A percentile compares a stretch with the other conserved stretches of the same genome.
These are phyloP conservation scores for Tragelaphus scriptus DNA, from an alignment of 2,113 vertebrate genomes.

Conservation along the genomic window DNA sequence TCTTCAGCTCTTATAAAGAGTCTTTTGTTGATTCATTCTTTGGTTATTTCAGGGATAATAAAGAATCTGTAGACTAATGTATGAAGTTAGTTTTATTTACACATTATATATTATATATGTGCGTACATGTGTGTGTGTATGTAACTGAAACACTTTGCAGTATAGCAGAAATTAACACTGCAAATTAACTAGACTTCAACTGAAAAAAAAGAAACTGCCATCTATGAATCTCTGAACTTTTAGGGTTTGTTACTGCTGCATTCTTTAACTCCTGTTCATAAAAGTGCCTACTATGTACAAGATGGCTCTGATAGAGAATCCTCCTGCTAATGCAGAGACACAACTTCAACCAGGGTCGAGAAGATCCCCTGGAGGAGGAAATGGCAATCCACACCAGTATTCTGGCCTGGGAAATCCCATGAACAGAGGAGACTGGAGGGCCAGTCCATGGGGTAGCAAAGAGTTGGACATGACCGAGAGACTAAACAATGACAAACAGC, in stretches of 20 bases:
- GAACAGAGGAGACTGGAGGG: not conserved
- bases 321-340: not conserved
- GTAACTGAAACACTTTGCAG: not conserved
- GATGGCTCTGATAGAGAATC: not conserved
- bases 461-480: not conserved
- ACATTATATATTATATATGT: not conserved
- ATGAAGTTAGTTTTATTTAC: not conserved
- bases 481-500: not conserved
- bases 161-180: not conserved
- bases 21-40: not conserved
- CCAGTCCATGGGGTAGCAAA: not conserved
- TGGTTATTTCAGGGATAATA: not conserved
- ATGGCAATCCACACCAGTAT: not conserved
- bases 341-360: not conserved
- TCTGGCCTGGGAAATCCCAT: not conserved
- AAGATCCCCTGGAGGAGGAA: not conserved
- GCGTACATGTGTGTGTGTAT: accelerated
- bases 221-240: not conserved
- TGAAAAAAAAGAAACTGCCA: not conserved
- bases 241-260: not conserved
- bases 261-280: not conserved
- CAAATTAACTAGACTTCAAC: not conserved
- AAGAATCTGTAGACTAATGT: not conserved
- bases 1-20: not conserved
- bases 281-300: not conserved